Conservation (phyloP, 1,140 invertebrate genomes). For the Drosophila cardini region DNA sequence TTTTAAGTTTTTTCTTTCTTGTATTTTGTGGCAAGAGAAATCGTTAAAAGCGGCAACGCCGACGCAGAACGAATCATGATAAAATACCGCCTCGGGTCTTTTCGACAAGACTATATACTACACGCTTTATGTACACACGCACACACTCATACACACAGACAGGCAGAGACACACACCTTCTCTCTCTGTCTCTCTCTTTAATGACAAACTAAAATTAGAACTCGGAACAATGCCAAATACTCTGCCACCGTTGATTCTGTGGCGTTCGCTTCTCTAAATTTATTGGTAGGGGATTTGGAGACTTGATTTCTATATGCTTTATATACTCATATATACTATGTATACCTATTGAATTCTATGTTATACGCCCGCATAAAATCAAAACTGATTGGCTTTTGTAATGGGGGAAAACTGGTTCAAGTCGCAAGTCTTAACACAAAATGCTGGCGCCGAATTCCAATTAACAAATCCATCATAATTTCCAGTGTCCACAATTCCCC, state of each 20-base stretch:
- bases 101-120: constrained; percentile 25
- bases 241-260: constrained; percentile 53
- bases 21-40: constrained; percentile 38
- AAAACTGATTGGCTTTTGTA: constrained; percentile 6
- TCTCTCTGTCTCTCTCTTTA: constrained; percentile 55
- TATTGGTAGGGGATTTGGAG: constrained; percentile 37
- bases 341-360: constrained; percentile 2
- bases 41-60: constrained; percentile 47
- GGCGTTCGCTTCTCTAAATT: constrained; percentile 32
- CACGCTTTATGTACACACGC: constrained; percentile 18
- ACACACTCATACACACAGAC: constrained; percentile 26
- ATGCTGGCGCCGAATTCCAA: constrained; percentile 68
- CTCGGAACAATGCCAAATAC: constrained; percentile 83
- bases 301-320: constrained; percentile 9
- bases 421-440: constrained; percentile 16
- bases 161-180: constrained; percentile 62
- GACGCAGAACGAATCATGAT: constrained; percentile 45
- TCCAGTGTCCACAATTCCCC: constrained; percentile 68
- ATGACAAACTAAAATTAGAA: constrained; percentile 83
- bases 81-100: constrained; percentile 30
- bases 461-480: constrained; percentile 83
- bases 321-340: not conserved
- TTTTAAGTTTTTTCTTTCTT: too few species aligned
- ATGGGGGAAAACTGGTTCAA: constrained; percentile 62
- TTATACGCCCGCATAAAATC: constrained; percentile 23